Percentiles rank a stretch among this genome's conserved stretches.
Evolutionary conservation across 2,888 invertebrate species (phyloP).

Genomic region (Oligia latruncula): DNA sequence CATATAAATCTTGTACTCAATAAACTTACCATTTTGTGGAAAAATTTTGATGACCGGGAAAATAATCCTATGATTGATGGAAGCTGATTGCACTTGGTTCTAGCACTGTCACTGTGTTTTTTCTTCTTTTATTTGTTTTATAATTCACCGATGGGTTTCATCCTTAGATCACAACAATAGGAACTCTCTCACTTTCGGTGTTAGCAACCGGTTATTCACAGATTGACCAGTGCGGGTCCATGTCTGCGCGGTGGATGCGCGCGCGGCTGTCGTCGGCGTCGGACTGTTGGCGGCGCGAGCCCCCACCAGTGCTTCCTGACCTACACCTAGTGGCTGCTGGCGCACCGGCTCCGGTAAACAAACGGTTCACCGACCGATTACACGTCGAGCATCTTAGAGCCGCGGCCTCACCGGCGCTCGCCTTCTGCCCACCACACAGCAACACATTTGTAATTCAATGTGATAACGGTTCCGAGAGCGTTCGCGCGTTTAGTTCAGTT

Average conservation of each 20-base stretch:
- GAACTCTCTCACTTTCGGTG: constrained; percentile 81
- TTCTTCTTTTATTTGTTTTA: constrained; percentile 61
- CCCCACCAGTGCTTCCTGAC: constrained; percentile 84
- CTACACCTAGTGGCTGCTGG: constrained; percentile 83
- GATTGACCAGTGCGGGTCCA: constrained; percentile 76
- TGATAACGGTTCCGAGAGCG: constrained; percentile 86
- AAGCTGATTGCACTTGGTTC: constrained; percentile 78
- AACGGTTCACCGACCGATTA: constrained; percentile 90
- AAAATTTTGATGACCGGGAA: constrained; percentile 67
- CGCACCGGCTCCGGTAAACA: constrained; percentile 86
- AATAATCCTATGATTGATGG: constrained; percentile 75
- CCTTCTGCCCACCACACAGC: constrained; percentile 74
- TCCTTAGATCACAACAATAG: constrained; percentile 80
- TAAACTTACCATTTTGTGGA: constrained; percentile 79
- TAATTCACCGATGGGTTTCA: constrained; percentile 80
- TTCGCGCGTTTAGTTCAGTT: constrained; percentile 80
- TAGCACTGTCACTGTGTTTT: constrained; percentile 79
- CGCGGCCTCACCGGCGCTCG: constrained; percentile 72
- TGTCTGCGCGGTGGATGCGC: constrained; percentile 81
- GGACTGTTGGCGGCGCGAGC: constrained; percentile 78
- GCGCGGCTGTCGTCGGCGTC: constrained; percentile 79
- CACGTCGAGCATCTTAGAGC: constrained; percentile 76
- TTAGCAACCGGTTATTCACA: constrained; percentile 73
- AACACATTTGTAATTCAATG: constrained; percentile 87
- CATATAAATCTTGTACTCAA: constrained; percentile 21